Base-by-base conservation (phyloP, 2,797 vertebrate species). In the Hirundo rustica region DNA sequence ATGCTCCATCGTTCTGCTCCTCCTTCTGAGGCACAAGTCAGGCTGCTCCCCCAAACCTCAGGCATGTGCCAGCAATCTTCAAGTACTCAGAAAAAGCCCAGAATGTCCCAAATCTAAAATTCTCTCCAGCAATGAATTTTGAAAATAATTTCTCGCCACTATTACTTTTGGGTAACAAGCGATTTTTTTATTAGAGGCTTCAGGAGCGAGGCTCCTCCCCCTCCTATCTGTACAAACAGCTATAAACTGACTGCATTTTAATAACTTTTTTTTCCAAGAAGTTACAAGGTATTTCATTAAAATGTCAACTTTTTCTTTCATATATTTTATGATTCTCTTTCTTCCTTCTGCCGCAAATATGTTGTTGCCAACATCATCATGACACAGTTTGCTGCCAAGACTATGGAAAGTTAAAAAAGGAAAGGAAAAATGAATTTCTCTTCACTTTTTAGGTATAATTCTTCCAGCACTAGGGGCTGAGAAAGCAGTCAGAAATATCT, bases 281-380 rank as follows among this genome's bases (percentile, higher is more conserved):
- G 86, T 96, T 95, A 91, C 86, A 96, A 90, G 93, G 94, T 95
- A 94, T 95, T 94, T 96, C 92, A 96, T 96, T 96, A 94, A 97
- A 94, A 95, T 96, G 92, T 95, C 94, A 92, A 96, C 85, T 97
- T 97, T 91, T 94, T 85, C 95, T 94, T 94, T 89, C 91, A 62
- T 94, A 82, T 93, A 94, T 92, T 94, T 97, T 83, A 94, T 95
- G 89, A 90, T 95, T 96, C 91, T 81, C 85, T 96, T 95, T 95
- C 91, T 95, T 93, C 95, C 95, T 97, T 96, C 96, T 97, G 96
- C 92, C 85, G 92, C 96, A 96, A 95, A 92, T 92, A 94, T 84
- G 94, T 94, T 96, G 94, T 91, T 96, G 96, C 96, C 96, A 97
- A 94, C 95, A 95, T 97, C 96, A 93, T 96, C 92, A 93, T 92